Evolutionary conservation across 2,113 vertebrate genomes (phyloP), one percentile per base, ranked within the genome.

Genomic region (Malurus melanocephalus): DNA sequence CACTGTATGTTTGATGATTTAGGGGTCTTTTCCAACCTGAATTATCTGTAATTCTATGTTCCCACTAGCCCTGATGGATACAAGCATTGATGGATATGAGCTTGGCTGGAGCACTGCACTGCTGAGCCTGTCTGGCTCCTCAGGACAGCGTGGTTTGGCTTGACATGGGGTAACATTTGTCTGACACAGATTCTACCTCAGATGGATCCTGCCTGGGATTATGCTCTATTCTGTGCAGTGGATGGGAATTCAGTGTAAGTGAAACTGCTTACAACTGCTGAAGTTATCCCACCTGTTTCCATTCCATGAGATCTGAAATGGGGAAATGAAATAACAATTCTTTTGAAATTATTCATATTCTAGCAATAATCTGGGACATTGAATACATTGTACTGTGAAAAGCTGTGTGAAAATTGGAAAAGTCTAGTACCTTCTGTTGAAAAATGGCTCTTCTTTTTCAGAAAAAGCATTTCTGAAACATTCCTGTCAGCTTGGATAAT

Each of bases 61-160:
- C 45, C 40, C 16, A 21, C 24, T 56, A 71, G 69, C 45, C 48
- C 40, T 46, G 33, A 32, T 51, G 40, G 69, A 55, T 28, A 48
- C 33, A 55, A 60, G 84, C 40, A 10, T 13, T 21, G 56, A 33
- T 2, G 35, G 53, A 56, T 33, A 8, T 0, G 6, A 71, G 21
- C 61, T 52, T 2, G 3, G 30, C 48, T 19, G 57, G 22, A 57
- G 42, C 24, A 30, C 30, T 43, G 48, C 68, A 23, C 8, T 6
- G 3, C 60, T 67, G 87, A 71, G 40, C 65, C 80, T 46, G 28
- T n/a, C 48, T 64, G 48, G 28, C 56, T 80, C 69, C 56, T 38
- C 2, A 4, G 52, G n/a, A 71, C 46, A 72, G n/a, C 0, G 0
- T 40, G n/a, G 66, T 40, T 64, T 49, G 20, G 22, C 42, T 43